Evolutionary conservation across 2,113 vertebrate genomes (phyloP).

Genomic region (Centropus bengalensis): DNA sequence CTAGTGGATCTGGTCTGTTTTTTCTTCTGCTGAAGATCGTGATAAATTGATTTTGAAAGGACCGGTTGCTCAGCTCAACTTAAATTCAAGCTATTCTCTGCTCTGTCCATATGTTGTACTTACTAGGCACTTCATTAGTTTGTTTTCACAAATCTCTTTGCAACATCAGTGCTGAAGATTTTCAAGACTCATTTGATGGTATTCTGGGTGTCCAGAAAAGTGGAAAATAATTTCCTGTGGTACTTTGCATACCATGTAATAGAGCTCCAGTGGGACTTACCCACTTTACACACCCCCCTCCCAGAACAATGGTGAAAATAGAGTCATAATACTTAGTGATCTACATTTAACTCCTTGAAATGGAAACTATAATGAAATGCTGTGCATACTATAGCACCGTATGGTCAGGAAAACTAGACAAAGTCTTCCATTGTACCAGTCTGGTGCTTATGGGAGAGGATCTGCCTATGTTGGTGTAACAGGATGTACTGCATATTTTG

Average conservation of each 20-base stretch:
- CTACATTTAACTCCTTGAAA: slow-evolving; percentile 57
- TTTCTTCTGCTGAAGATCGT: neutral
- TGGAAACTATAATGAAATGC: slow-evolving; percentile 52
- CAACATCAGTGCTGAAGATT: neutral
- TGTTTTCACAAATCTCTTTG: neutral
- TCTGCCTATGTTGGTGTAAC: slow-evolving; percentile 45
- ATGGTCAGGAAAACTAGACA: slow-evolving; percentile 46
- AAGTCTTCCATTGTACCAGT: slow-evolving; percentile 60
- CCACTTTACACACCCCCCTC: neutral
- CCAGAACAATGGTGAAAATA: slow-evolving; percentile 41
- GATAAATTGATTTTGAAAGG: neutral
- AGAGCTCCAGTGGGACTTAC: neutral
- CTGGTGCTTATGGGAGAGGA: slow-evolving; percentile 36
- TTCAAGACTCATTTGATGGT: neutral
- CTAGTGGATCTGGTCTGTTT: neutral
- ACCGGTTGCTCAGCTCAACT: neutral
- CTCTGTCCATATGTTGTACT: neutral
- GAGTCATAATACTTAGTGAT: slow-evolving; percentile 23
- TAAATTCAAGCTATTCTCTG: neutral
- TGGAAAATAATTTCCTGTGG: slow-evolving; percentile 1
- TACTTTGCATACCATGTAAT: neutral
- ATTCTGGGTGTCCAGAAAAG: neutral
- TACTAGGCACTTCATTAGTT: neutral
- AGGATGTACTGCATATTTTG: slow-evolving; percentile 64
- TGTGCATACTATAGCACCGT: neutral